Evolutionary conservation across 2,888 invertebrate species (phyloP), one percentile per base, ranked within the genome.

Genomic region (Ecliptopera silaceata): DNA sequence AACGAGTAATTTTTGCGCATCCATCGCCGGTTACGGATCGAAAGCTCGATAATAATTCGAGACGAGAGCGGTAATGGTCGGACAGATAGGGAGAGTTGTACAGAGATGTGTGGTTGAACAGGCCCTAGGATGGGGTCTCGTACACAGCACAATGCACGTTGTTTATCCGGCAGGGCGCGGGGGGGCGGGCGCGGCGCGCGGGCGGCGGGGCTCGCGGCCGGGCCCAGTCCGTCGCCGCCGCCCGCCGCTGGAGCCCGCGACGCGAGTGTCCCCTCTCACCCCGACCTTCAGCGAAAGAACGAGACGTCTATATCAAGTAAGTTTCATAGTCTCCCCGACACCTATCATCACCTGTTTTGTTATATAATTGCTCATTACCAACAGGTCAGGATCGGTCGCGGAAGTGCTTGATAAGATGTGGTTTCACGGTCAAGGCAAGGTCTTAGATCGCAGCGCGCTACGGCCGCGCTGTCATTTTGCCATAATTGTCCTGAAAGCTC

Each of bases 61-160:
- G 11, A 13, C 13, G 10, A 15, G 56, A 29, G 32, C 49, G 56
- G 75, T 70, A 69, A 72, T 78, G 74, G 69, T 61, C 50, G 45
- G 41, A 41, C 36, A 31, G 62, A 45, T 53, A 31, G 39, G 54
- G 56, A 53, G 59, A 64, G 57, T 57, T 54, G 64, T 76, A 79
- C 77, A 48, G 61, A 68, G 72, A 70, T 70, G 61, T 74, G 71
- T 74, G 76, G 71, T 68, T 77, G 77, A 81, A 75, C 76, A 79
- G 82, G 82, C 80, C 76, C 80, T 80, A 79, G 82, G 88, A 86
- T 84, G 86, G 84, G 84, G 86, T 81, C 87, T n/a, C n/a, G n/a
- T n/a, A n/a, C n/a, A n/a, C n/a, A n/a, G n/a, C 85, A 89, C 89
- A 88, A 86, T 90, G 90, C 90, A 90, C 79, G 89, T 89, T 89